Percentiles rank a stretch among this genome's conserved stretches.
Conservation (phyloP, 2,797 vertebrate genomes). For the Hephaestus fuliginosus region DNA sequence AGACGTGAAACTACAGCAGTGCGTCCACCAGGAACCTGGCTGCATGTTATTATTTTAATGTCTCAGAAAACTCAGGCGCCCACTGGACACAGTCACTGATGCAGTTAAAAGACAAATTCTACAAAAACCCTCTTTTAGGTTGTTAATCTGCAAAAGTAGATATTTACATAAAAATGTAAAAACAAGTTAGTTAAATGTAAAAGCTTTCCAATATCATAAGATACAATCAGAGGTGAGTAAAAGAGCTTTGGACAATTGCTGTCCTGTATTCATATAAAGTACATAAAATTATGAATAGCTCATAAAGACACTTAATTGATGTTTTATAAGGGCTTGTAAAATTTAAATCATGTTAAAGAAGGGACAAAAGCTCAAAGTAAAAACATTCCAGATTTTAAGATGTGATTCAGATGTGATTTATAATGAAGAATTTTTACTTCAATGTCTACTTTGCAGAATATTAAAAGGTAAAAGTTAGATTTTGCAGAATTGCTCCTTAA, state of each 20-base stretch:
- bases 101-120: slow-evolving; percentile 25
- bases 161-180: background rate
- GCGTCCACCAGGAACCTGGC: slow-evolving; percentile 44
- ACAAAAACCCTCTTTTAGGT: slow-evolving; percentile 18
- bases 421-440: background rate
- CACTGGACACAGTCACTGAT: slow-evolving; percentile 46
- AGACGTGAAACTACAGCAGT: slow-evolving; percentile 34
- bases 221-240: background rate
- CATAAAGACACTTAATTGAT: background rate
- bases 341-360: background rate
- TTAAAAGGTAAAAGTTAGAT: background rate
- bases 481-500: slow-evolving; percentile 22
- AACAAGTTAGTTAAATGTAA: background rate
- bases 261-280: background rate
- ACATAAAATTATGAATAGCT: background rate
- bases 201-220: background rate
- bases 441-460: slow-evolving; percentile 27
- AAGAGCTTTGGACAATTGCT: background rate
- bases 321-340: background rate
- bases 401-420: background rate
- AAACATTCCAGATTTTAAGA: background rate
- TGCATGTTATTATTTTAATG: background rate
- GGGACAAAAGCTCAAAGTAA: background rate
- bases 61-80: background rate
- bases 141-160: slow-evolving; percentile 46